phyloP scores from a whole-genome alignment of 2,888 invertebrate genomes.

The Xanthia togata region DNA sequence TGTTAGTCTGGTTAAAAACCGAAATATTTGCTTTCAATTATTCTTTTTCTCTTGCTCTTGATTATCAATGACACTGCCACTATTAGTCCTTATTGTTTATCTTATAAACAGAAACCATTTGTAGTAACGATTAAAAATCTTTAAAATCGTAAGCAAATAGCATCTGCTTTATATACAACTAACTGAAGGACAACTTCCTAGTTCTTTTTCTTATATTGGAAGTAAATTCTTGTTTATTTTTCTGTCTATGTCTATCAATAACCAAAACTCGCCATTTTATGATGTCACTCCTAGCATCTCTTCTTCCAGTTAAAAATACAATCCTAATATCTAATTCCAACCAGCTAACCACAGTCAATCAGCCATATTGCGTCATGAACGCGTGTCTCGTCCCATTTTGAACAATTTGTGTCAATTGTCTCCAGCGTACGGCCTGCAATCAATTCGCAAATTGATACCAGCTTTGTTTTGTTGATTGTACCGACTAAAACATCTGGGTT shows the following conservation, averaged over 20 bases:
- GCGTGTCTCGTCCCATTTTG: conserved; percentile 20
- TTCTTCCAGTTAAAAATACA: conserved; percentile 1
- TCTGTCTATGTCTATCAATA: neutral
- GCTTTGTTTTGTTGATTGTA: conserved; percentile 43
- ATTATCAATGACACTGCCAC: neutral
- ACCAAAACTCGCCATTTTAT: neutral
- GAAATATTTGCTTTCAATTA: conserved; percentile 2
- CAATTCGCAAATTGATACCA: conserved; percentile 45
- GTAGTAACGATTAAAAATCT: neutral
- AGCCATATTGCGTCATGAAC: conserved; percentile 25
- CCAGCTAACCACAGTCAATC: conserved; percentile 20
- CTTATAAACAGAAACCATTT: neutral
- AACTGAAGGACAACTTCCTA: neutral
- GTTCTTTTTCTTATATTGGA: neutral
- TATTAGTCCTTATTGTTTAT: neutral
- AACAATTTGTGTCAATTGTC: conserved; percentile 61
- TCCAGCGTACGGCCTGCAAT: conserved; percentile 24
- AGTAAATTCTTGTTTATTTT: neutral
- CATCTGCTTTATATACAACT: too few relatives aligned
- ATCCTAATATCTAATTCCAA: conserved; percentile 3
- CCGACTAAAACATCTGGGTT: conserved; percentile 28
- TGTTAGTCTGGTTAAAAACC: neutral
- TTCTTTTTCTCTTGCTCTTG: neutral
- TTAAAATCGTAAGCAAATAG: neutral
- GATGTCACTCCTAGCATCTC: neutral